Percentiles rank a stretch among this genome's conserved stretches.
Conservation (phyloP, 2,113 vertebrate genomes). For the Nannospalax galili region DNA sequence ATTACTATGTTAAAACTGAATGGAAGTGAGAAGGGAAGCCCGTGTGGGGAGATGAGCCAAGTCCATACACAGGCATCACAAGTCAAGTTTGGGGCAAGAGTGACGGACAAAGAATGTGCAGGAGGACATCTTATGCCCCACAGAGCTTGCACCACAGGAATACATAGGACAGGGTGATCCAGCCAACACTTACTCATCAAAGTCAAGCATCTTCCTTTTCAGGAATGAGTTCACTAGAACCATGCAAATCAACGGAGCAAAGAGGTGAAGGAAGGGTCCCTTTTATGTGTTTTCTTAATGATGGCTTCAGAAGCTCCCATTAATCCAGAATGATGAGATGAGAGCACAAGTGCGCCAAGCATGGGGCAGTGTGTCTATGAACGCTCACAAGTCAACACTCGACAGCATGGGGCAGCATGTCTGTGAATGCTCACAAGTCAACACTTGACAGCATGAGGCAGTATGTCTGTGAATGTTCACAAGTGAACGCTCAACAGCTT, state of each 20-base stretch:
- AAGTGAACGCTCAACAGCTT: background rate
- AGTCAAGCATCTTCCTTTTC: background rate
- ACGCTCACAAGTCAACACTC: background rate
- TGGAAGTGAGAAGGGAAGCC: background rate
- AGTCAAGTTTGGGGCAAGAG: background rate
- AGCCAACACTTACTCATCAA: background rate
- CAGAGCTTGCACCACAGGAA: background rate
- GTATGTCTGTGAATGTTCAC: background rate
- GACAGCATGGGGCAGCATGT: background rate
- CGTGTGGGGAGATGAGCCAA: background rate
- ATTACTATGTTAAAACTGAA: constrained; percentile 1
- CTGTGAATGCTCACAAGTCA: background rate
- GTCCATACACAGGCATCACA: background rate
- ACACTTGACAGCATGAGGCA: background rate
- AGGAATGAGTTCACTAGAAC: background rate
- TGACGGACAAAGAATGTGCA: background rate
- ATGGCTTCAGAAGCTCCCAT: background rate
- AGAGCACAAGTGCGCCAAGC: background rate
- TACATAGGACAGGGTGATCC: background rate
- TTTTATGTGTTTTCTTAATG: background rate
- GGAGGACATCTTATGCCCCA: background rate
- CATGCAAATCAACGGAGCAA: background rate
- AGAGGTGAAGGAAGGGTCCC: background rate
- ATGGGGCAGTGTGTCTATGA: background rate
- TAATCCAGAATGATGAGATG: background rate